Evolutionary conservation across 2,797 vertebrate genomes (phyloP), one percentile per base, ranked within the genome.

Genomic region (Chloroceryle amazona): DNA sequence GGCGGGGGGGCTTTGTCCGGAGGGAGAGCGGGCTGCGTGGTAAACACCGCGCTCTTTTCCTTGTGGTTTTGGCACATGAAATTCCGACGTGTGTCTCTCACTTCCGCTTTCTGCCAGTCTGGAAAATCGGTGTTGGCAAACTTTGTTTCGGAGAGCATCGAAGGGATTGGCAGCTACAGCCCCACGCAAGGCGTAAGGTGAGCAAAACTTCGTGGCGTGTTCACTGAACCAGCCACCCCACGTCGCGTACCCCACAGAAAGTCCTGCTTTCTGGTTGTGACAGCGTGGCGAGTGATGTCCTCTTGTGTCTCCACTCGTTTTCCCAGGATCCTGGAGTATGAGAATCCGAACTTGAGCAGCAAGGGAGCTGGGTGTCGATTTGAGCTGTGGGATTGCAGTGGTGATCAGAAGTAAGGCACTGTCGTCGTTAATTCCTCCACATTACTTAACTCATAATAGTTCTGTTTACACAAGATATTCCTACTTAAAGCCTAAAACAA

Each of bases 371-470:
- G 92, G 5, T 99, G 99, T 91, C 99, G 99, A 20, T 98, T 99
- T 73, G 99, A 99, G 97, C 97, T 99, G 15, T 99, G 99, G 99
- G 99, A 99, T 86, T 99, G 99, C 96, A 98, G 99, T 7, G 99
- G 99, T 3, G 98, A 99, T 97, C 98, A 98, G 28, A 99, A 99
- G 99, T 99, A 98, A 97, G 99, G 20, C 39, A 19, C 26, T 47
- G 1, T 21, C 70, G 55, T 80, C 70, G 55, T 80, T 57, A 13
- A 26, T 65, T 75, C 5, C 3, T 49, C 49, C n/a, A 11, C 10
- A 22, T n/a, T 76, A 23, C 52, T 41, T 49, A 35, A 16, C 10
- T 80, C 19, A 6, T 44, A 19, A 6, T 29, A 28, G 20, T 57
- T 79, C 10, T 44, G 10, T 41, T 70, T n/a, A 42, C 51, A 39